phyloP scores from a whole-genome alignment of 2,113 vertebrate genomes.

The Neotoma lepida region DNA sequence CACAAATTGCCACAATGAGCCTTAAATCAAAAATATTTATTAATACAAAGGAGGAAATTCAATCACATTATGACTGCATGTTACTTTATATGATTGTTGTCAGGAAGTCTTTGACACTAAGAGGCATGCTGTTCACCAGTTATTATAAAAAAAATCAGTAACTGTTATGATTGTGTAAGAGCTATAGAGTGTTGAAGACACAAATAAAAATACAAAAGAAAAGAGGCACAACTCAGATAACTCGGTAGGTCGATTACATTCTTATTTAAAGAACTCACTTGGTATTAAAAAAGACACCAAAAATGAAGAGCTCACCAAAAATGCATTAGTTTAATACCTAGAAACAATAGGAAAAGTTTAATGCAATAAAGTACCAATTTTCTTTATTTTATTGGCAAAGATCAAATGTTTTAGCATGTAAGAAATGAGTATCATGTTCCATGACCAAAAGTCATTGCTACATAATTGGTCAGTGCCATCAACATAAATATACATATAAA shows the following conservation, averaged over 20 bases:
- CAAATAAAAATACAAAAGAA: constrained; percentile 9
- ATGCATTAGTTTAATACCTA: background rate
- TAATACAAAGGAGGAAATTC: constrained; percentile 1
- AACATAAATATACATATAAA: background rate
- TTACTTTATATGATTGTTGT: background rate
- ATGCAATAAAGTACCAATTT: background rate
- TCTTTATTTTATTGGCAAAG: background rate
- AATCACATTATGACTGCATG: background rate
- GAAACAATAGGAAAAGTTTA: background rate
- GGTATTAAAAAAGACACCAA: background rate
- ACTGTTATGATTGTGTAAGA: background rate
- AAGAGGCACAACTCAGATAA: background rate
- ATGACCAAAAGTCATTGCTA: background rate
- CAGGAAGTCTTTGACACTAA: background rate
- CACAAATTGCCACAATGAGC: background rate
- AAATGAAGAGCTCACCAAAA: background rate
- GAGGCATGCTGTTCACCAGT: background rate
- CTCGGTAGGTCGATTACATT: background rate
- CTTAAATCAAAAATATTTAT: background rate
- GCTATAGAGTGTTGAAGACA: background rate
- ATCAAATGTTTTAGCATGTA: background rate
- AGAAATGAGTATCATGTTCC: background rate
- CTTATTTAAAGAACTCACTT: background rate
- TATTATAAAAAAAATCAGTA: background rate
- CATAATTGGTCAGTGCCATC: background rate